These are phyloP conservation scores for Brachionus paranguensis DNA, from an alignment of 1,140 invertebrate genomes.

Conservation along the genomic window DNA sequence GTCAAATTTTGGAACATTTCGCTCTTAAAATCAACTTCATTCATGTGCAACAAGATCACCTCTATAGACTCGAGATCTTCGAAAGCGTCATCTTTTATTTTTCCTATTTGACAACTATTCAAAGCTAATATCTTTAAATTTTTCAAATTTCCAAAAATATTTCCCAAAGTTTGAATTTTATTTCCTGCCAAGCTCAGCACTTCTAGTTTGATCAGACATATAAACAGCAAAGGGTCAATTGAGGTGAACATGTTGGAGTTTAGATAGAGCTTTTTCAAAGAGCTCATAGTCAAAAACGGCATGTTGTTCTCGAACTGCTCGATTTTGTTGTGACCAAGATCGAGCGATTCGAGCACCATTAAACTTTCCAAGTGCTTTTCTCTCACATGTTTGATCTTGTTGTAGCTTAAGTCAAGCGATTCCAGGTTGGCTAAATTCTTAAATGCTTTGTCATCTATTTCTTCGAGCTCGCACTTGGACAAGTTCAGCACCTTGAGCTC, in stretches of 20 bases:
- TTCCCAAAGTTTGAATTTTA: not conserved
- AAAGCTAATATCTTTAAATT: not conserved
- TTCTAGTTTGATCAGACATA: not conserved
- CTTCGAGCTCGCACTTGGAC: not conserved
- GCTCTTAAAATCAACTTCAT: not conserved
- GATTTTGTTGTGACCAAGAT: not conserved
- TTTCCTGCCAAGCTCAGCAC: not conserved
- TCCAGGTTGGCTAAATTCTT: not conserved
- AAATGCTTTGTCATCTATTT: not conserved
- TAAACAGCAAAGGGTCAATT: not conserved
- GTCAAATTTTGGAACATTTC: not conserved
- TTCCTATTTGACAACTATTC: not conserved
- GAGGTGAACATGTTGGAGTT: not conserved
- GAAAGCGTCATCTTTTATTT: not conserved
- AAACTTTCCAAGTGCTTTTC: not conserved
- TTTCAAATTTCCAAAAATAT: not conserved
- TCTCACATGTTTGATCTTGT: not conserved
- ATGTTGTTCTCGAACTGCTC: not conserved
- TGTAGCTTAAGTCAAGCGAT: not conserved
- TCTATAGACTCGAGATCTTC: not conserved
- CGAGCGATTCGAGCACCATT: not conserved
- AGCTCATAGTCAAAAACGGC: not conserved
- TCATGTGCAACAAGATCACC: not conserved
- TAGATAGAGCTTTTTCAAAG: not conserved
- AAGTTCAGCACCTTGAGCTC: not conserved